Evolutionary conservation across 2,888 invertebrate genomes (phyloP).

Genomic region (Gymnosoma rotundatum): DNA sequence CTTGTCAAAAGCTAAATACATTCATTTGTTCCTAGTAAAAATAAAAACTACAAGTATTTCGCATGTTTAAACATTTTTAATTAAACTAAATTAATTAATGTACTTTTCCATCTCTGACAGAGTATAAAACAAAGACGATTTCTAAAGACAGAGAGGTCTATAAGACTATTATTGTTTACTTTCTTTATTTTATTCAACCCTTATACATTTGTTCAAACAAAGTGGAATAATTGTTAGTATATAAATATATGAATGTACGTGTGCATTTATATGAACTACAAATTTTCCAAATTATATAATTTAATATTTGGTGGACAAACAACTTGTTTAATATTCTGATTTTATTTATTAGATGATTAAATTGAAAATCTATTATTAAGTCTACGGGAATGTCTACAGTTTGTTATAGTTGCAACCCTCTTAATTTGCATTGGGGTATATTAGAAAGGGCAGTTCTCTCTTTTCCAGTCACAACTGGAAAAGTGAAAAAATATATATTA

Average conservation of each 20-base stretch:
- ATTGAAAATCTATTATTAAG: background rate
- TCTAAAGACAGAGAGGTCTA: background rate
- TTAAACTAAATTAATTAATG: no score
- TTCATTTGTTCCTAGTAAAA: no score
- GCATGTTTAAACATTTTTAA: no score
- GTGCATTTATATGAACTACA: background rate
- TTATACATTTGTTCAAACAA: background rate
- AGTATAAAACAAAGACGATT: background rate
- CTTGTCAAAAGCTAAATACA: no score
- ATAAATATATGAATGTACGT: background rate
- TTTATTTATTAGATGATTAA: background rate
- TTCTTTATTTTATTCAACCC: background rate
- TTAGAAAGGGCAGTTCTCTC: slow-evolving; percentile 15
- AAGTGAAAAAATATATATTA: slow-evolving; percentile 7
- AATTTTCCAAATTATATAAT: background rate
- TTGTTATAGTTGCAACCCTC: slow-evolving; percentile 28
- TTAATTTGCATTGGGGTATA: slow-evolving; percentile 10
- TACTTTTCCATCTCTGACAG: background rate
- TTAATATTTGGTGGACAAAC: background rate
- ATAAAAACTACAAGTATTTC: no score
- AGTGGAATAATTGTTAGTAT: background rate
- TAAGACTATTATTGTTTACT: background rate
- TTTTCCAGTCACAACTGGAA: slow-evolving; percentile 47
- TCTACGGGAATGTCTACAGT: background rate
- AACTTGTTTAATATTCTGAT: background rate